A percentile compares a stretch with the other conserved stretches of the same genome.
Conservation (phyloP, 2,797 vertebrate species). For the Rhynchonycteris naso region DNA sequence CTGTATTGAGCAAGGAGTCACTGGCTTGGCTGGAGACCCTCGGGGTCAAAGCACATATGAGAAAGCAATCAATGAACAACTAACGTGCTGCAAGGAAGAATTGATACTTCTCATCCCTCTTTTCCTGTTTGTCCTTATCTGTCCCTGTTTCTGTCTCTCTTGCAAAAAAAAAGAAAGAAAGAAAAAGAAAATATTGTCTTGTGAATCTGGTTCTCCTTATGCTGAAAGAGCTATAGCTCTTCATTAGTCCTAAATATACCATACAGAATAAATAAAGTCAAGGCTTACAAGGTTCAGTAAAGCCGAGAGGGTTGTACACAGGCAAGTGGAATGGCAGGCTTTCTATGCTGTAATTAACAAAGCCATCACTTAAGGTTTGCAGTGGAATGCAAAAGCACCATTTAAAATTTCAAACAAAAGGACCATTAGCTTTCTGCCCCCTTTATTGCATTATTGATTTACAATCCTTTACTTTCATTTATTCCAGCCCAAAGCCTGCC, state of each 20-base stretch:
- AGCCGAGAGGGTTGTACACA: background rate
- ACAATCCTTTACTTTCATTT: conserved; percentile 77
- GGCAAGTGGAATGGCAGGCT: conserved; percentile 65
- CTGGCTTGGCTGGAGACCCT: too few species aligned
- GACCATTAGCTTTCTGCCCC: conserved; percentile 79
- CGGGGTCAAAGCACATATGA: too few species aligned
- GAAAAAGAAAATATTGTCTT: background rate
- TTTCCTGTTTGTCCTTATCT: too few species aligned
- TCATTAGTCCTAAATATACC: conserved; percentile 60
- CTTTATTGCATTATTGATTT: conserved; percentile 83
- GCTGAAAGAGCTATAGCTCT: background rate
- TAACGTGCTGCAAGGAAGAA: too few species aligned
- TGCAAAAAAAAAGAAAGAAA: too few species aligned
- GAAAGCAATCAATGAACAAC: too few species aligned
- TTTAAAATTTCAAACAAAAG: conserved; percentile 81
- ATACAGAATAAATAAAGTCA: conserved; percentile 74
- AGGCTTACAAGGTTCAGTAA: conserved; percentile 72
- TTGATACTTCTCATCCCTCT: too few species aligned
- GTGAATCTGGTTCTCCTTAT: background rate
- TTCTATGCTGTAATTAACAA: conserved; percentile 78
- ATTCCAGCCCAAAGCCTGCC: conserved; percentile 58
- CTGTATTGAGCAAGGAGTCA: too few species aligned
- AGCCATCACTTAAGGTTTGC: conserved; percentile 76
- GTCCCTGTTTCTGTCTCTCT: too few species aligned
- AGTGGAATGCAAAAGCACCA: conserved; percentile 77